These are phyloP conservation scores for Nanorana parkeri DNA, from an alignment of 2,113 vertebrate species.

Conservation along the genomic window DNA sequence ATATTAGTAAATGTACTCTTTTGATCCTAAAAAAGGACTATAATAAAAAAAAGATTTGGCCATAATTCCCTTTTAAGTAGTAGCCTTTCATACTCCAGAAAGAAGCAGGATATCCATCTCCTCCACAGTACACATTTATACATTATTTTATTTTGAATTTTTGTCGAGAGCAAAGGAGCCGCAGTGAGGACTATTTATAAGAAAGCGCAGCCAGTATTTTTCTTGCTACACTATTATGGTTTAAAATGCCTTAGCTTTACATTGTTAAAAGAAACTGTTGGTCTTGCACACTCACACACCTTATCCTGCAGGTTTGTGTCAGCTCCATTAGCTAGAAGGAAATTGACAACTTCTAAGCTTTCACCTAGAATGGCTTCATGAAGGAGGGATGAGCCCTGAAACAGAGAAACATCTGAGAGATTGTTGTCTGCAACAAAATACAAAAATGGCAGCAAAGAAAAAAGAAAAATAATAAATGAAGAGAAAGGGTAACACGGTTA, in stretches of 20 bases:
- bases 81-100: no score
- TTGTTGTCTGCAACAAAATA: background rate
- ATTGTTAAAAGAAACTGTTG: background rate
- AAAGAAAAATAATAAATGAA: background rate
- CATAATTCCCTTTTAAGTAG: no score
- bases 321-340: slow-evolving; percentile 43
- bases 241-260: background rate
- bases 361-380: slow-evolving; percentile 55
- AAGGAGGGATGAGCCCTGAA: slow-evolving; percentile 25
- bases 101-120: no score
- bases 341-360: slow-evolving; percentile 28
- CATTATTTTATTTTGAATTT: no score
- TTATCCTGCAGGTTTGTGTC: slow-evolving; percentile 41
- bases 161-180: no score
- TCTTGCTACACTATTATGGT: background rate
- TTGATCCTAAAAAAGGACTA: no score
- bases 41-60: no score
- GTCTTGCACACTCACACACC: background rate
- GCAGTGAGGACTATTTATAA: no score
- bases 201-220: background rate
- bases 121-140: no score
- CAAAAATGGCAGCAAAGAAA: background rate
- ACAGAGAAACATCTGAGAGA: background rate
- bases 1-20: no score
- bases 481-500: no score